A percentile compares a stretch with the other conserved stretches of the same genome.
phyloP scores from a whole-genome alignment of 2,113 vertebrate species.

The Grallaria varia region DNA sequence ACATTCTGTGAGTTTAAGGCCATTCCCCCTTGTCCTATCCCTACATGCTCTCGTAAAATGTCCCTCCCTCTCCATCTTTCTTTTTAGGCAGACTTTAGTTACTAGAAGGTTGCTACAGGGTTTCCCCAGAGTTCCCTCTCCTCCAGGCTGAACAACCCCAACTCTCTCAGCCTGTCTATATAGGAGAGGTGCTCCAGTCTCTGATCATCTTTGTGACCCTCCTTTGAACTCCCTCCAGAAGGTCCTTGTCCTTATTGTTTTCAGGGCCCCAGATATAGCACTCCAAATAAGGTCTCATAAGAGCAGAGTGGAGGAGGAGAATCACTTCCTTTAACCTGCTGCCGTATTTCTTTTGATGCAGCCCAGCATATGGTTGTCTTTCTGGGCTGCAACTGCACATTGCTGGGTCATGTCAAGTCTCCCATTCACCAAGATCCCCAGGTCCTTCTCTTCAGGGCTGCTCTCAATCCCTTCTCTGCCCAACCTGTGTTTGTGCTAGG shows the following conservation, averaged over 20 bases:
- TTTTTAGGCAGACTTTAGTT: background rate
- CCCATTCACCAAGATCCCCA: background rate
- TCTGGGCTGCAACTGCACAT: background rate
- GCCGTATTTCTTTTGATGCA: background rate
- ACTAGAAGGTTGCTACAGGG: background rate
- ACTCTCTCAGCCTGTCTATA: background rate
- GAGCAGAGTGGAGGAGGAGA: background rate
- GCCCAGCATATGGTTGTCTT: background rate
- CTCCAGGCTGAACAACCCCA: background rate
- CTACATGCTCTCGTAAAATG: background rate
- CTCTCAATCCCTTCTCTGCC: background rate
- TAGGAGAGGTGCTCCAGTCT: background rate
- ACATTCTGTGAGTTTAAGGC: background rate
- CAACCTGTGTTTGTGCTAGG: background rate
- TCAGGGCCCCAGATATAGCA: background rate
- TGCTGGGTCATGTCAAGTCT: background rate
- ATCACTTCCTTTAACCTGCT: background rate
- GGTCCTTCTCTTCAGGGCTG: background rate
- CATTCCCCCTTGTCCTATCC: background rate
- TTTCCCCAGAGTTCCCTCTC: background rate
- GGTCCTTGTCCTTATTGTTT: background rate
- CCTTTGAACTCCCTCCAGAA: background rate
- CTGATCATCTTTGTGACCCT: background rate
- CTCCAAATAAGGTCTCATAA: background rate
- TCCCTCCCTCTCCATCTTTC: background rate